phyloP scores from a whole-genome alignment of 2,888 invertebrate species.

The Venusia cambrica region DNA sequence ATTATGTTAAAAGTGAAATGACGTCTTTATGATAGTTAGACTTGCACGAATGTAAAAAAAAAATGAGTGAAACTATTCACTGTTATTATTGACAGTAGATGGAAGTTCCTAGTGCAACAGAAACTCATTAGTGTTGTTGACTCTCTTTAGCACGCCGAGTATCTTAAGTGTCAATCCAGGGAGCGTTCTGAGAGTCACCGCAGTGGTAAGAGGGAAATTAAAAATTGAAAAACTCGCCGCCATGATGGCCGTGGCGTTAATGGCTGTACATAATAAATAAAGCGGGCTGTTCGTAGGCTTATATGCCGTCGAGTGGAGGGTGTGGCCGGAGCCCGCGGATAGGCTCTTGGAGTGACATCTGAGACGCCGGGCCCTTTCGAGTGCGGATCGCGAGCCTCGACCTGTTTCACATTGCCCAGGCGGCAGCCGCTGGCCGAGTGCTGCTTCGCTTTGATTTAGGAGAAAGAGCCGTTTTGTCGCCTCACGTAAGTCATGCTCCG shows the following conservation, averaged over 20 bases:
- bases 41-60: constrained; percentile 16
- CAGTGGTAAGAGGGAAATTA: constrained; percentile 71
- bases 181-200: constrained; percentile 59
- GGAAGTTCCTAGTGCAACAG: constrained; percentile 38
- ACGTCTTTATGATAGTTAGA: constrained; percentile 15
- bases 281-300: constrained; percentile 73
- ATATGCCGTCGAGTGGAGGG: constrained; percentile 79
- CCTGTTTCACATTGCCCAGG: constrained; percentile 78
- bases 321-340: constrained; percentile 76
- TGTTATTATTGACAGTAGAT: constrained; percentile 30
- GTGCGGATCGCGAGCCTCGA: constrained; percentile 68
- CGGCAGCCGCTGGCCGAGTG: constrained; percentile 67
- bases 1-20: constrained; percentile 13
- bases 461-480: constrained; percentile 70
- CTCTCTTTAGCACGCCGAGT: constrained; percentile 46
- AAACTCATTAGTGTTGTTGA: constrained; percentile 43
- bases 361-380: constrained; percentile 76
- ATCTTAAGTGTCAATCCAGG: constrained; percentile 68
- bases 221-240: constrained; percentile 78
- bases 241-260: constrained; percentile 78
- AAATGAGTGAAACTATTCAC: constrained; percentile 21
- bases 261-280: constrained; percentile 81
- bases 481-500: constrained; percentile 48
- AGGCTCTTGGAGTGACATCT: constrained; percentile 77
- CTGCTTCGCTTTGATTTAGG: constrained; percentile 77